phyloP scores from a whole-genome alignment of 2,113 vertebrate genomes.

The Saccopteryx leptura region DNA sequence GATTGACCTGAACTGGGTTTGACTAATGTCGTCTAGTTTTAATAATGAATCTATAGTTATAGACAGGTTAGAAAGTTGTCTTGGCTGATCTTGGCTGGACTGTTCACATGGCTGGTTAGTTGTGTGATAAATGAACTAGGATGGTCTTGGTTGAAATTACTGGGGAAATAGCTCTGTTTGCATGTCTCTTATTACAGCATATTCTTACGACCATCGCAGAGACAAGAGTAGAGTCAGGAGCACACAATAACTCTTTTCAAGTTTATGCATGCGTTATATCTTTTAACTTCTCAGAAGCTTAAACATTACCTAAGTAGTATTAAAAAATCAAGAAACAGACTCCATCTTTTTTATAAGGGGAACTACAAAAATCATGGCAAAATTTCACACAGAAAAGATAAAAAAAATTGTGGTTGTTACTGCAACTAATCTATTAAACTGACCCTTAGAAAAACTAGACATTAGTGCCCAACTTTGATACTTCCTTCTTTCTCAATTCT shows the following conservation, averaged over 20 bases:
- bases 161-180: not conserved
- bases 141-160: not conserved
- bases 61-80: not conserved
- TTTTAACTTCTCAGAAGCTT: not conserved
- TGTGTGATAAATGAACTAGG: not conserved
- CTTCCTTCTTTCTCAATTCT: not conserved
- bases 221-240: not conserved
- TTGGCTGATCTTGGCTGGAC: not conserved
- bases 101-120: not conserved
- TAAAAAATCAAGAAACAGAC: not conserved
- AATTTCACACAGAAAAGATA: not conserved
- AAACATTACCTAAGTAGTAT: not conserved
- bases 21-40: not conserved
- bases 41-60: not conserved
- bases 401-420: not conserved
- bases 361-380: not conserved
- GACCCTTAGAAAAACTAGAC: not conserved
- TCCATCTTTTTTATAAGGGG: not conserved
- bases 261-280: not conserved
- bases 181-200: not conserved
- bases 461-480: not conserved
- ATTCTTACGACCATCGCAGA: not conserved
- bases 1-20: not conserved
- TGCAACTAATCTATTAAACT: not conserved
- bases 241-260: not conserved